A percentile compares a stretch with the other conserved stretches of the same genome.
These are phyloP conservation scores for Stictocephala bisonia DNA, from an alignment of 2,888 invertebrate species.

Conservation along the genomic window DNA sequence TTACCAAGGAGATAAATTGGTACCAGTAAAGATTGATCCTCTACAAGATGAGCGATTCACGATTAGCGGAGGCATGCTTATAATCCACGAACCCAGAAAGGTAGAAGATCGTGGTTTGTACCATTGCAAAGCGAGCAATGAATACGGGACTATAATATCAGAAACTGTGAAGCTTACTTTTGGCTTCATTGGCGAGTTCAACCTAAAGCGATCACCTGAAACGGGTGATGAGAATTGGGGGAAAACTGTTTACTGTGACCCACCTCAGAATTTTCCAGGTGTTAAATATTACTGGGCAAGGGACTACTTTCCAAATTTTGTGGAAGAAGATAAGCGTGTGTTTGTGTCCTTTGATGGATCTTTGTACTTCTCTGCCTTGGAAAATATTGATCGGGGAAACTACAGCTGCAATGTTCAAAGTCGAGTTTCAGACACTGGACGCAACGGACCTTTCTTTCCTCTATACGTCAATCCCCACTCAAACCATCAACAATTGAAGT, in stretches of 20 bases:
- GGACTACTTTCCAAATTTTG: conserved; percentile 89
- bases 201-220: conserved; percentile 85
- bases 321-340: conserved; percentile 91
- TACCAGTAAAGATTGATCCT: conserved; percentile 82
- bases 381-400: conserved; percentile 88
- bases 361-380: conserved; percentile 93
- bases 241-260: conserved; percentile 91
- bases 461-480: conserved; percentile 86
- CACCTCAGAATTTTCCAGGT: conserved; percentile 90
- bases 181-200: conserved; percentile 90
- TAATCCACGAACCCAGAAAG: conserved; percentile 86
- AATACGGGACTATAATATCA: conserved; percentile 88
- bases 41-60: conserved; percentile 80
- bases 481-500: conserved; percentile 90
- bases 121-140: conserved; percentile 92
- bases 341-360: conserved; percentile 96
- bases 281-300: conserved; percentile 94
- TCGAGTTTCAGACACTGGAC: conserved; percentile 85
- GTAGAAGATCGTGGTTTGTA: conserved; percentile 85
- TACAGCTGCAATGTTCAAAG: conserved; percentile 95
- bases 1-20: conserved; percentile 81
- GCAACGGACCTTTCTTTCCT: conserved; percentile 90
- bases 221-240: conserved; percentile 93
- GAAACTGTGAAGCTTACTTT: conserved; percentile 89
- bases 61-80: conserved; percentile 90